Base-by-base conservation (phyloP, 2,797 vertebrate genomes). In the Acanthis flammea region DNA sequence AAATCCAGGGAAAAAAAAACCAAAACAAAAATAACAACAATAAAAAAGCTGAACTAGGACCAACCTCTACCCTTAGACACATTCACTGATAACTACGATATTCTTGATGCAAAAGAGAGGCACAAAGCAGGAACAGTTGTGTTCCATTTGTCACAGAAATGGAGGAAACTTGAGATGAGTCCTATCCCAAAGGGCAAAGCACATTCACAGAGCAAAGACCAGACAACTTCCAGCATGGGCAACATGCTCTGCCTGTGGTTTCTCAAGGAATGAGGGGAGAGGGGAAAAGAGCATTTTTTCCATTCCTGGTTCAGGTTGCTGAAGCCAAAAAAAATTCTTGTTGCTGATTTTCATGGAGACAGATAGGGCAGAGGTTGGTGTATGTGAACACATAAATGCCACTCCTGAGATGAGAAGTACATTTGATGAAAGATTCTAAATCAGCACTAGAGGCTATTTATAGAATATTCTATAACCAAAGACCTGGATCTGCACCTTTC, bases 381-480 rank as follows among this genome's bases (percentile, higher is more conserved):
- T 58, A 67, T 44, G 70, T 53, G 70, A 83, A 90, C 63, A 84
- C 39, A 48, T 63, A 63, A 92, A 91, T 44, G 28, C 60, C 48
- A 54, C 76, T 91, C 55, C 48, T 61, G 79, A 84, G 54, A 70
- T 27, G 31, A 16, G 16, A 84, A 82, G 51, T 33, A 41, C 28
- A 45, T 92, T 90, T 75, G 63, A 70, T 47, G 45, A 76, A 90
- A 91, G 70, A 68, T 86, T 79, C 60, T 90, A 86, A 60, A 94
- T 90, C 79, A 90, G 76, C 70, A 42, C 25, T 35, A 53, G 41
- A 63, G 28, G n/a, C 70, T 96, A 86, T 95, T 96, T 95, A 88
- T 94, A 88, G 79, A 30, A 22, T 39, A 42, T 47, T 30, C 87
- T 3, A 1, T 45, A 94, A 81, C 73, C 55, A 86, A 88, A 91